Evolutionary conservation across 37 sponge, comb jelly and placozoan species (phyloP).

Genomic region (Diacarnus erythraeanus): DNA sequence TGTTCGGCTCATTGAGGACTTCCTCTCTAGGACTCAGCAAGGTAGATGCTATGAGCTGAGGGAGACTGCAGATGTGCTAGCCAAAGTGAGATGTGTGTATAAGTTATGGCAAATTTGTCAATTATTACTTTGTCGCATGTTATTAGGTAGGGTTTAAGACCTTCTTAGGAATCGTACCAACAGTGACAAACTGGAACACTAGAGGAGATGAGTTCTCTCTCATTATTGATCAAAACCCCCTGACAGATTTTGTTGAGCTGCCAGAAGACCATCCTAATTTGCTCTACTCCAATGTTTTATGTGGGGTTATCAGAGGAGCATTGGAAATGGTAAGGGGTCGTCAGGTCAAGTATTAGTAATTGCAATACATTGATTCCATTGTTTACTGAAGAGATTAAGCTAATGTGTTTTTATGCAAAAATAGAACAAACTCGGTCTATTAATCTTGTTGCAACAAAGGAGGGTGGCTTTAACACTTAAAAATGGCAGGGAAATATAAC

Average conservation of each 20-base stretch:
- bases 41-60: conserved; percentile 85
- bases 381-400: not conserved
- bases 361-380: not conserved
- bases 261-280: conserved; percentile 77
- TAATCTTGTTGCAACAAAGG: no score
- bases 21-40: conserved; percentile 80
- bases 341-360: not conserved
- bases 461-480: no score
- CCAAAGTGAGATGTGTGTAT: conserved; percentile 59
- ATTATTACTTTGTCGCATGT: not conserved
- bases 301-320: conserved; percentile 94
- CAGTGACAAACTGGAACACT: conserved; percentile 86
- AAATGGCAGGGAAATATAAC: no score
- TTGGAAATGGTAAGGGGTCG: conserved; percentile 85
- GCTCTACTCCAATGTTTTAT: conserved; percentile 92
- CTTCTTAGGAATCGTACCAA: conserved; percentile 89
- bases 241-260: conserved; percentile 96
- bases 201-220: conserved; percentile 83
- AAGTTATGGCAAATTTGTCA: no score
- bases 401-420: not conserved
- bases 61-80: conserved; percentile 89
- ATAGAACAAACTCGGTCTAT: no score
- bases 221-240: conserved; percentile 90
- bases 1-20: conserved; percentile 92
- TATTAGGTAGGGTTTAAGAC: conserved; percentile 88